These are phyloP conservation scores for Acleris cristana DNA, from an alignment of 2,888 invertebrate species.

Conservation along the genomic window DNA sequence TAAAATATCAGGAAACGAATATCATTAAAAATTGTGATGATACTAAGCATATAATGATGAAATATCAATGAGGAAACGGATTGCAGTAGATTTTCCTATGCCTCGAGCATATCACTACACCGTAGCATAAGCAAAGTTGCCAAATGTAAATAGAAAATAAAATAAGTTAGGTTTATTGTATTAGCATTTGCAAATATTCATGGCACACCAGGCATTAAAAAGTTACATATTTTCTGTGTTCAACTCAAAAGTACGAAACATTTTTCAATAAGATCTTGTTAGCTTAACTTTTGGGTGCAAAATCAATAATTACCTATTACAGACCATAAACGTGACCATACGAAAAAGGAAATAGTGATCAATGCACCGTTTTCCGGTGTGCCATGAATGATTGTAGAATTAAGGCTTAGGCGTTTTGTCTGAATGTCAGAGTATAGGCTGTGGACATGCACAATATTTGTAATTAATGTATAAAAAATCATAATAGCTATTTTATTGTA, in stretches of 20 bases:
- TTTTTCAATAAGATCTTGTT: background rate
- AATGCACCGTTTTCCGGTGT: background rate
- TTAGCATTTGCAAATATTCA: constrained; percentile 37
- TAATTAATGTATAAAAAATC: constrained; percentile 3
- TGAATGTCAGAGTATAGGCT: constrained; percentile 61
- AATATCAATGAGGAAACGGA: constrained; percentile 68
- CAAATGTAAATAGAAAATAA: constrained; percentile 74
- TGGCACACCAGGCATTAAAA: background rate
- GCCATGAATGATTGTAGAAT: background rate
- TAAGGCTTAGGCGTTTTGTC: constrained; percentile 53
- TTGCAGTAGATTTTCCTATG: constrained; percentile 64
- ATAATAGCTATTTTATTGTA: background rate
- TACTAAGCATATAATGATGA: constrained; percentile 43
- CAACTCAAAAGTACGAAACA: too few relatives aligned
- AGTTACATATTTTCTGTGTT: background rate
- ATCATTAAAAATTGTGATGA: constrained; percentile 66
- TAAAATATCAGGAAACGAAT: constrained; percentile 44
- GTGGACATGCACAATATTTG: constrained; percentile 56
- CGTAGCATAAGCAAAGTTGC: constrained; percentile 78
- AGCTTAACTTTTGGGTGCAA: background rate
- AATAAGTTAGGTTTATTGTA: constrained; percentile 37
- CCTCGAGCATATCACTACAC: constrained; percentile 77
- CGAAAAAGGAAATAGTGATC: too few relatives aligned
- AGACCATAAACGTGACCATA: too few relatives aligned
- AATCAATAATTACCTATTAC: too few relatives aligned